Conservation (phyloP, 2,113 vertebrate genomes). For the Oreochromis tanganicae region DNA sequence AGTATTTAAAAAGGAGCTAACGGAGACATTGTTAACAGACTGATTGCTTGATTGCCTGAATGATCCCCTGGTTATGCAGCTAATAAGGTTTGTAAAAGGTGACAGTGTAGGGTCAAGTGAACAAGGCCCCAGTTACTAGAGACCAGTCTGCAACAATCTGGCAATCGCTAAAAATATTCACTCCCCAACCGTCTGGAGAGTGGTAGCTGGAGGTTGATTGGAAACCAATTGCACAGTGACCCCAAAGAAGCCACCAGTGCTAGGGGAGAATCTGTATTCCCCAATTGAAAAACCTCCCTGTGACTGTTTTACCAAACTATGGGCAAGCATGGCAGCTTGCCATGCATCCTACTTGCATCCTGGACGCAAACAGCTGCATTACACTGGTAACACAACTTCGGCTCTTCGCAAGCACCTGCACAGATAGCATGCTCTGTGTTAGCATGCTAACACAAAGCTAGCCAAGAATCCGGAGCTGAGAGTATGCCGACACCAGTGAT, state of each 20-base stretch:
- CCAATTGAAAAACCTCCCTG: accelerated
- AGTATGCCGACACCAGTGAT: background rate
- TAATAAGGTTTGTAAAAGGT: background rate
- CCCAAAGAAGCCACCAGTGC: background rate
- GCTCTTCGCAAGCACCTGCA: background rate
- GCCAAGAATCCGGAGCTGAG: background rate
- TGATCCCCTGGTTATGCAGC: background rate
- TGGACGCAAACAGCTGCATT: background rate
- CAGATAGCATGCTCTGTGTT: background rate
- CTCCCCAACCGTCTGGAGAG: background rate
- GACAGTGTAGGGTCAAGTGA: background rate
- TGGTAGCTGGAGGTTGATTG: background rate
- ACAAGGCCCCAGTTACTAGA: background rate
- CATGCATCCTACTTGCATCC: background rate
- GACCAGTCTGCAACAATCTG: background rate
- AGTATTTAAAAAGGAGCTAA: background rate
- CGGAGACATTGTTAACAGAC: background rate
- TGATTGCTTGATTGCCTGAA: background rate
- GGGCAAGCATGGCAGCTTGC: background rate
- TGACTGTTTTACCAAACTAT: background rate
- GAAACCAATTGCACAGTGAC: background rate
- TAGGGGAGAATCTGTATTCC: background rate
- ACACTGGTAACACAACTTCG: background rate
- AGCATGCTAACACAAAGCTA: background rate
- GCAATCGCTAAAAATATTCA: background rate